Evolutionary conservation across 2,113 vertebrate species (phyloP), one percentile per base, ranked within the genome.

Genomic region (Marmota flaviventris): DNA sequence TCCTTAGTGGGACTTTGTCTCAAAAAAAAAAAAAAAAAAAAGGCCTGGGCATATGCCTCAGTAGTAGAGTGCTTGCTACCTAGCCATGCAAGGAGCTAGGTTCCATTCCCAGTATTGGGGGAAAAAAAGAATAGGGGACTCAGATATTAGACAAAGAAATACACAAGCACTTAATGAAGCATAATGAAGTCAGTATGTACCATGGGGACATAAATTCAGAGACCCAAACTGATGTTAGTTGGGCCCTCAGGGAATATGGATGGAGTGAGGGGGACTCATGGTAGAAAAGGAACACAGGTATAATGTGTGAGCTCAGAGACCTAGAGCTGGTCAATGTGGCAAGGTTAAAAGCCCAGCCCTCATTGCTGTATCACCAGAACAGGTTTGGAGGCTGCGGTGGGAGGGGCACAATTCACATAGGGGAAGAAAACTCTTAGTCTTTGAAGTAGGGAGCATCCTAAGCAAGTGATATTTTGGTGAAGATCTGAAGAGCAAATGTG

Each of bases 81-180:
- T 34, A 32, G 29, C 29, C 24, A 25, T 34, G 25, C 13, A 29
- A 25, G 32, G 76, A 32, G 16, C 42, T 51, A 42, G 16, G 45
- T 51, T 78, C 76, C 4, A 53, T 8, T 29, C 76, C 17, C 6
- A 78, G 48, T 8, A 78, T 29, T 10, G 9, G 20, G 37, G 4
- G 16, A 32, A 67, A 22, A 67, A 25, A 85, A 88, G n/a, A 92
- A 81, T 17, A 77, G 42, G 25, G 37, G 37, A 53, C 39, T 75
- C 16, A 58, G 34, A 37, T 56, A 70, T 75, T 32, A 86, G 32
- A 86, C n/a, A 76, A 93, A 95, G 11, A 89, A 89, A 25, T 89
- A 75, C 2, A 61, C 20, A 70, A 58, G 56, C 56, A 58, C 56
- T 58, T 58, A 58, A 11, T 9, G 58, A 82, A 76, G 34, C 8